A percentile compares a stretch with the other conserved stretches of the same genome.
Evolutionary conservation across 1,140 invertebrate species (phyloP).

Genomic region (Acromyrmex heyeri): DNA sequence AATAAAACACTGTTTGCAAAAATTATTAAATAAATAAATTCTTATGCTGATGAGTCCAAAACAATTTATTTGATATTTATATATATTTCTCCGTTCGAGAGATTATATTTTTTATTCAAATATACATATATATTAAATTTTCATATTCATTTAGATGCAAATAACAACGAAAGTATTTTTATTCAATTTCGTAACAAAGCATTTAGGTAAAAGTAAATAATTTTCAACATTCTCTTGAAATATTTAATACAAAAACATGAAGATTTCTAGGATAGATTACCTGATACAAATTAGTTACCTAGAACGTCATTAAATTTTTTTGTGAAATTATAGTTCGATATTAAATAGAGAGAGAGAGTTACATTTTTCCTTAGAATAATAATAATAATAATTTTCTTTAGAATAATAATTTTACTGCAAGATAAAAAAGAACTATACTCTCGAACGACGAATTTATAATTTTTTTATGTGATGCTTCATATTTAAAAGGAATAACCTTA

Average conservation of each 20-base stretch:
- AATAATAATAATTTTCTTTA: neutral
- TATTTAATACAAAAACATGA: neutral
- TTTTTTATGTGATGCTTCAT: neutral
- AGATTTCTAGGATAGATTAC: neutral
- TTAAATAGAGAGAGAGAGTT: neutral
- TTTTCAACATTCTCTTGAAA: slow-evolving; percentile 3
- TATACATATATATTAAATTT: neutral
- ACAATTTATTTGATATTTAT: slow-evolving; percentile 11
- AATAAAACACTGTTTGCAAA: slow-evolving; percentile 54
- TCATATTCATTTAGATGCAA: neutral
- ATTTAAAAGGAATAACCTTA: neutral
- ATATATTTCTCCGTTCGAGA: slow-evolving; percentile 14
- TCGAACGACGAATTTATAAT: slow-evolving; percentile 22
- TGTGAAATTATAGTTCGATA: neutral
- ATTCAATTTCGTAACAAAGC: slow-evolving; percentile 7
- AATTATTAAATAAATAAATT: slow-evolving; percentile 38
- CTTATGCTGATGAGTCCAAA: neutral
- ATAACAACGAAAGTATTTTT: neutral
- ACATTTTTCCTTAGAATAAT: neutral
- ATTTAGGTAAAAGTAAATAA: neutral
- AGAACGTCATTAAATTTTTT: neutral
- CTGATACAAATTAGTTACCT: neutral
- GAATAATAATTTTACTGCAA: neutral
- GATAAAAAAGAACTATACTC: neutral
- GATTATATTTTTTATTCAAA: neutral